These are phyloP conservation scores for Carcina quercana DNA, from an alignment of 2,888 invertebrate species.

Conservation along the genomic window DNA sequence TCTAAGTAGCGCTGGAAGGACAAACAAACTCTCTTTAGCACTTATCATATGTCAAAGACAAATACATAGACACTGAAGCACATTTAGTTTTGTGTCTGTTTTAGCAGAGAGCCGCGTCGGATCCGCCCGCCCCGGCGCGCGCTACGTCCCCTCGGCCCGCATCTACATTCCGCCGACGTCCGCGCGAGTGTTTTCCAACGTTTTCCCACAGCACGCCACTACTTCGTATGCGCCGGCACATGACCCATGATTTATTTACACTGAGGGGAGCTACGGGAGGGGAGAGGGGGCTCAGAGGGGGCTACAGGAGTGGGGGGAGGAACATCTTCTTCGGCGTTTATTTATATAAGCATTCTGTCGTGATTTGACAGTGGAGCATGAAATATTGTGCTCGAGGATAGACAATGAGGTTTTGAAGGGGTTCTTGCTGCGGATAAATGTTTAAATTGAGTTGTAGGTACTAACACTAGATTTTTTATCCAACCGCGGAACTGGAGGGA, in stretches of 20 bases:
- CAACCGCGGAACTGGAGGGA: no score
- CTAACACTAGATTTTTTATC: neutral
- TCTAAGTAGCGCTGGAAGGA: no score
- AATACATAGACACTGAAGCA: no score
- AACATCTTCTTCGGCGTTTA: constrained; percentile 28
- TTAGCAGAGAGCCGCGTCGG: neutral
- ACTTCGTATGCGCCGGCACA: constrained; percentile 38
- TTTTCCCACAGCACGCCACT: constrained; percentile 40
- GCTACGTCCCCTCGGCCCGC: constrained; percentile 15
- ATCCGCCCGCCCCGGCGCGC: constrained; percentile 22
- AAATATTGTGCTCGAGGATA: no score
- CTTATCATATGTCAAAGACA: no score
- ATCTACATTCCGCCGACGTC: constrained; percentile 48
- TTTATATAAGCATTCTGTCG: constrained; percentile 41
- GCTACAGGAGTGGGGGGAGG: constrained; percentile 25
- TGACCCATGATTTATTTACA: constrained; percentile 52
- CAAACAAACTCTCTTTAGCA: no score
- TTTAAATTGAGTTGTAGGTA: neutral
- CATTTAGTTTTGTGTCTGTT: neutral
- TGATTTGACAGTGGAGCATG: constrained; percentile 37
- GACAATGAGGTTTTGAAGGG: neutral
- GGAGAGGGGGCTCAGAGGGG: constrained; percentile 11
- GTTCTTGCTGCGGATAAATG: neutral
- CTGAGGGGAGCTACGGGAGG: no score
- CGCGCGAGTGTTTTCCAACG: constrained; percentile 57